These are phyloP conservation scores for Tragulus kanchil DNA, from an alignment of 2,113 vertebrate genomes.

Conservation along the genomic window DNA sequence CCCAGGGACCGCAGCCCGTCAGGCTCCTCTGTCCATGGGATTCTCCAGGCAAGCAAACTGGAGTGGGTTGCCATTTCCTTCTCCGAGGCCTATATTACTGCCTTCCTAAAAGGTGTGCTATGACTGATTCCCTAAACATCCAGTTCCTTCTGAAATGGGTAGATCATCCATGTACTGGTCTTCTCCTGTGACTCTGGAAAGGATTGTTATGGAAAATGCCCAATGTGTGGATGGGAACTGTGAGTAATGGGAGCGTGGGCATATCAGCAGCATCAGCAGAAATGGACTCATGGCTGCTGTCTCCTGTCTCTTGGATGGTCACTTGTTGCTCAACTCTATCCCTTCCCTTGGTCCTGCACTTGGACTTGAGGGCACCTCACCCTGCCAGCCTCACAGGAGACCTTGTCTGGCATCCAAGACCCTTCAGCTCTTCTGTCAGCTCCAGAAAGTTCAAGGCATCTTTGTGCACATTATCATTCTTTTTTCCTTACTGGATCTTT, in stretches of 20 bases:
- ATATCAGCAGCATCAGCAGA: rapidly evolving
- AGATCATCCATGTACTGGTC: neutral
- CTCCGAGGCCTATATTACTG: neutral
- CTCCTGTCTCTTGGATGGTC: neutral
- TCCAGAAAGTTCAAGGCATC: conserved; percentile 19
- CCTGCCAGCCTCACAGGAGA: neutral
- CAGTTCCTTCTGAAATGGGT: neutral
- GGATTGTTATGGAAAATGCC: neutral
- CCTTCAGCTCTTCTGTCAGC: neutral
- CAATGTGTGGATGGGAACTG: rapidly evolving
- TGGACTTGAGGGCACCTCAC: neutral
- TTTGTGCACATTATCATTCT: neutral
- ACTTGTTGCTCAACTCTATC: neutral
- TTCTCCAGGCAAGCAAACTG: too few relatives aligned
- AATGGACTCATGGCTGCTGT: rapidly evolving
- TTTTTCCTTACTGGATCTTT: conserved; percentile 28
- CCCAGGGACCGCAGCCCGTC: too few relatives aligned
- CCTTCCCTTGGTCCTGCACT: neutral
- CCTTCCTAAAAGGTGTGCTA: neutral
- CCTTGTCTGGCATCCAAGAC: neutral
- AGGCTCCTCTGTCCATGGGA: too few relatives aligned
- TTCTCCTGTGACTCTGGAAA: neutral
- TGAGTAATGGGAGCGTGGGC: rapidly evolving
- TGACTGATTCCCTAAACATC: neutral
- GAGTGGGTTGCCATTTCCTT: too few relatives aligned